Evolutionary conservation across 2,113 vertebrate genomes (phyloP), one percentile per base, ranked within the genome.

Genomic region (Eretmochelys imbricata): DNA sequence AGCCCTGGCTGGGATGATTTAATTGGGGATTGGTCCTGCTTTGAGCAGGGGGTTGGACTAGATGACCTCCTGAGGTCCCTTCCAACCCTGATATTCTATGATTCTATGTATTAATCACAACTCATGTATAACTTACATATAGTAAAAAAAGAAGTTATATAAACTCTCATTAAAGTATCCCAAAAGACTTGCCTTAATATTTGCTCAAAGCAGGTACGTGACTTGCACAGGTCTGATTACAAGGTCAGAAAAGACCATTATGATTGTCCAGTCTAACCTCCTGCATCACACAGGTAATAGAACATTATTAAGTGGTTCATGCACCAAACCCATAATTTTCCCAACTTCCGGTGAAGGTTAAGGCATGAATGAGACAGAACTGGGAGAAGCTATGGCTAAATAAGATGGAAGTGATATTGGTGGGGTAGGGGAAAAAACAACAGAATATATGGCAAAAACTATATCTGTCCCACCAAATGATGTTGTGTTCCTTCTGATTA

Each of bases 121-220:
- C 0, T 38, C 22, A 78, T 59, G 82, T 84, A 57, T 83, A 80
- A 54, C 75, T 12, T 38, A 29, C 1, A 0, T 22, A 0, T 0
- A 1, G 76, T 95, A 22, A 16, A 54, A 46, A 0, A 62, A 4
- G 14, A 69, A 42, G 89, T 93, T 54, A 62, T 14, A n/a, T 17
- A 69, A 69, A n/a, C 2, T 80, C 6, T 51, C 5, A 0, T 2
- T 78, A 79, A 79, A 81, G 5, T 16, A 85, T 12, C 20, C 13
- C 62, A 55, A 57, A 8, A n/a, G 2, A 8, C 13, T 1, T 0
- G 20, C 14, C 82, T 69, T 0, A 1, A 62, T 1, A 38, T 69
- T 69, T 69, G 8, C 17, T 38, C 31, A 69, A 20, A 69, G 14
- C 16, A n/a, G 4, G n/a, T n/a, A 4, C 38, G 35, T 38, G 16